Conservation (phyloP, 53 echinoderm and acorn worm genomes). For the Henricia sp. region DNA sequence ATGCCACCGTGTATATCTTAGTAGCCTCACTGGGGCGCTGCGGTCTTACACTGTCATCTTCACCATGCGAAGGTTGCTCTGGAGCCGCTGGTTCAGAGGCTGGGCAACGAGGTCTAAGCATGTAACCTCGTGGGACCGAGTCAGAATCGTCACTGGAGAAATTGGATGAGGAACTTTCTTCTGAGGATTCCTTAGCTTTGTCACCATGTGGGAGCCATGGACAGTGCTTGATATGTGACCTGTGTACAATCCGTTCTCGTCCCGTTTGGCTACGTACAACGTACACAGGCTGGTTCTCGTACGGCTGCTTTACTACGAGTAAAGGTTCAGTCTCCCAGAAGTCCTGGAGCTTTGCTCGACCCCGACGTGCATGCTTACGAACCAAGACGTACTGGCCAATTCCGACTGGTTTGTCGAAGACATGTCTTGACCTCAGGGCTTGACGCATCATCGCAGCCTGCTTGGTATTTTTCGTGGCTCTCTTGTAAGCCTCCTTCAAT, state of each 20-base stretch:
- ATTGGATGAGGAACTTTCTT: background rate
- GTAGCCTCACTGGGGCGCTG: background rate
- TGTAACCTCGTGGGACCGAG: background rate
- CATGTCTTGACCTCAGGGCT: background rate
- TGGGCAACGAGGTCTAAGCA: background rate
- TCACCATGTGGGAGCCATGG: background rate
- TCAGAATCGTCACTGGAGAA: background rate
- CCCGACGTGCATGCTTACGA: too few relatives aligned
- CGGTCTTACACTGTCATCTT: background rate
- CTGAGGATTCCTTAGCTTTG: background rate
- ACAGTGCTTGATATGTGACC: background rate
- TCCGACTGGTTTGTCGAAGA: constrained; percentile 40
- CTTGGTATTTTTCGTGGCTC: background rate
- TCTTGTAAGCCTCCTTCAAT: background rate
- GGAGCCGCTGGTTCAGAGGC: background rate
- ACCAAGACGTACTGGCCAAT: constrained; percentile 49
- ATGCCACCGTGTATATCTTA: background rate
- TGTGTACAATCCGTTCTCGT: background rate
- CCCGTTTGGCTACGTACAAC: background rate
- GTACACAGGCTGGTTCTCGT: background rate
- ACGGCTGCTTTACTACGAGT: constrained; percentile 2
- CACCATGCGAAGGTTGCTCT: background rate
- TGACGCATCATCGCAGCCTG: background rate
- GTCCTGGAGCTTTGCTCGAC: constrained; percentile 8
- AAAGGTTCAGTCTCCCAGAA: background rate